Base-by-base conservation (phyloP, 2,888 invertebrate genomes). In the Lissonota sp. region DNA sequence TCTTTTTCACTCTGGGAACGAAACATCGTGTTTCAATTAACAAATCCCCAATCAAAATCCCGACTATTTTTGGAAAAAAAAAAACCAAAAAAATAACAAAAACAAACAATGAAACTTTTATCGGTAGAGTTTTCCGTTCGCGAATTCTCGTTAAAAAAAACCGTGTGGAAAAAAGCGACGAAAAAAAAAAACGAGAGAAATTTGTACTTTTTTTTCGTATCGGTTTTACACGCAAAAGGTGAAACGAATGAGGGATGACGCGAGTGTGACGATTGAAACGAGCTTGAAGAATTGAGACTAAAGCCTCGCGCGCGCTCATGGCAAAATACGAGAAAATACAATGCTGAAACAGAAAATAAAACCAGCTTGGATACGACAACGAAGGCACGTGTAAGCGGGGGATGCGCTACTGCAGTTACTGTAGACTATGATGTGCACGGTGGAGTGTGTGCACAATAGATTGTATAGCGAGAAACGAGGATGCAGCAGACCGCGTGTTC, bases 401-500 rank as follows among this genome's bases (percentile, higher is more conserved):
- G 37, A 26, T 5, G 37, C 53, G 53, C 53, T 14, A 14, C 53
- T 16, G 14, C 53, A 16, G 16, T 16, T 14, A 53, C 14, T n/a
- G 53, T 16, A 14, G 53, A 53, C 53, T 16, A 53, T 16, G 53
- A 53, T 16, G 53, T 42, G 12, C 14, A 57, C 26, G 37, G 10
- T 7, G n/a, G 37, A 3, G 40, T 60, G 49, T 49, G 49, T 53
- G 7, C 8, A 37, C 16, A 39, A 12, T 7, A 58, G 26, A 37
- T 12, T 12, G 46, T 51, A 44, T 44, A 55, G 60, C 51, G 51
- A 66, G 26, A 55, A 64, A 53, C 44, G 72, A 77, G 64, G 53
- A 69, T 42, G 80, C 46, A 67, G 49, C 72, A 42, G 62, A 39
- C 40, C 46, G 66, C 72, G 62, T 51, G 57, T 69, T 49, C 62